Evolutionary conservation across 2,113 vertebrate genomes (phyloP).

Genomic region (Bufo gargarizans): DNA sequence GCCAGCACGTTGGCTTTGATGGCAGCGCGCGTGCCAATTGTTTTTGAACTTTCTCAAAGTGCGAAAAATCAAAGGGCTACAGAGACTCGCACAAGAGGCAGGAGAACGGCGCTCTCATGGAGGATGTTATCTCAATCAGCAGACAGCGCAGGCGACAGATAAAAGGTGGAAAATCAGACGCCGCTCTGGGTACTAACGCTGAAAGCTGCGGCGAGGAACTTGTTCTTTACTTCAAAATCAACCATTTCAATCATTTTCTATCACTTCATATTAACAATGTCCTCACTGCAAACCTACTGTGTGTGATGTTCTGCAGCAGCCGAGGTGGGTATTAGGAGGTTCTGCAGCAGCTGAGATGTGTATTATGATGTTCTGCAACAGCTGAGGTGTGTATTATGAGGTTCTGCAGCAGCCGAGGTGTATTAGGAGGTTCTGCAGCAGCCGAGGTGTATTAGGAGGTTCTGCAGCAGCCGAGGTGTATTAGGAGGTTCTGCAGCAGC

Average conservation of each 20-base stretch:
- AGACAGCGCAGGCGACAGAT: constrained; percentile 1
- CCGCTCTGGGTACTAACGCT: neutral
- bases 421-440: neutral
- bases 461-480: too few relatives aligned
- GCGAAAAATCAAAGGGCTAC: constrained; percentile 45
- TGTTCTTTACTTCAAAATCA: neutral
- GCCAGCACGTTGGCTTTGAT: constrained; percentile 45
- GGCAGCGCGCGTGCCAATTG: neutral
- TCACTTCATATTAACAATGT: neutral
- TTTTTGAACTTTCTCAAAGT: constrained; percentile 53
- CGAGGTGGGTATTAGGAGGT: too few relatives aligned
- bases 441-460: too few relatives aligned
- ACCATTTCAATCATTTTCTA: neutral
- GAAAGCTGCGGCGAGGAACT: neutral
- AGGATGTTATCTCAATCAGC: constrained; percentile 44
- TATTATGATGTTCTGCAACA: too few relatives aligned
- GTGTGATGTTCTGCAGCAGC: neutral
- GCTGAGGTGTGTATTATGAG: too few relatives aligned
- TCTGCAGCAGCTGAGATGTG: too few relatives aligned
- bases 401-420: too few relatives aligned
- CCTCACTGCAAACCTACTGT: neutral
- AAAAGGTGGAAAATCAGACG: constrained; percentile 27
- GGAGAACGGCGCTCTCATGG: constrained; percentile 16
- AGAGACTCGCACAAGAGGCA: constrained; percentile 20
- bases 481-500: too few relatives aligned